Base-by-base conservation (phyloP, 2,113 vertebrate genomes). In the Aspiorhynchus laticeps region DNA sequence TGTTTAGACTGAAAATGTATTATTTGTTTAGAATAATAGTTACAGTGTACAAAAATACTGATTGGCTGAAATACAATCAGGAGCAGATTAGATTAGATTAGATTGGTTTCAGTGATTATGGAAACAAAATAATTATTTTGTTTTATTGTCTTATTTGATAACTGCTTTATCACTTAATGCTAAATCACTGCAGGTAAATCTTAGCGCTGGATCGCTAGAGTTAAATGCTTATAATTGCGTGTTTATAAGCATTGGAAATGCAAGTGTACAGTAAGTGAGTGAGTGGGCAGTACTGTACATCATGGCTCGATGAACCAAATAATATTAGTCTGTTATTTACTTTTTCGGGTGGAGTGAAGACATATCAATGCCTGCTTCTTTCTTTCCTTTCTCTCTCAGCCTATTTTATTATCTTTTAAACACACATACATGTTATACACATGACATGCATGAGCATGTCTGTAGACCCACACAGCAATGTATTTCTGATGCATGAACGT, bases 361-460 rank as follows among this genome's bases (percentile, higher is more conserved):
- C 46, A 19, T 38, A 17, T 28, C 2, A 7, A 11, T 36, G n/a
- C 15, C 24, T 63, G 21, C 14, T 67, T 82, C 19, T 56, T 36
- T 79, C 31, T 38, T 36, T 80, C 19, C 3, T 38, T 65, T 46
- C 14, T 48, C 31, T 71, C 19, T 41, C 2, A 0, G 0, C 4
- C 28, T 10, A 31, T 31, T 53, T 53, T 53, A 77, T 73, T 84
- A 12, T 41, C 69, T 84, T 73, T 59, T 51, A 14, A 1, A 59
- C 28, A 59, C 80, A 69, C 26, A 46, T 48, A 63, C 19, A 33
- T 41, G n/a, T 51, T 28, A 28, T 78, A 83, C 5, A 53, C 11
- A n/a, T n/a, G 7, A n/a, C 61, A 48, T 67, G 83, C 74, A 63
- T 77, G 41, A 69, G 61, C 67, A 67, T 69, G 69, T 63, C 63